Percentiles rank a stretch among this genome's conserved stretches.
phyloP scores from a whole-genome alignment of 1,140 invertebrate genomes.

The Zelostemma sp. region DNA sequence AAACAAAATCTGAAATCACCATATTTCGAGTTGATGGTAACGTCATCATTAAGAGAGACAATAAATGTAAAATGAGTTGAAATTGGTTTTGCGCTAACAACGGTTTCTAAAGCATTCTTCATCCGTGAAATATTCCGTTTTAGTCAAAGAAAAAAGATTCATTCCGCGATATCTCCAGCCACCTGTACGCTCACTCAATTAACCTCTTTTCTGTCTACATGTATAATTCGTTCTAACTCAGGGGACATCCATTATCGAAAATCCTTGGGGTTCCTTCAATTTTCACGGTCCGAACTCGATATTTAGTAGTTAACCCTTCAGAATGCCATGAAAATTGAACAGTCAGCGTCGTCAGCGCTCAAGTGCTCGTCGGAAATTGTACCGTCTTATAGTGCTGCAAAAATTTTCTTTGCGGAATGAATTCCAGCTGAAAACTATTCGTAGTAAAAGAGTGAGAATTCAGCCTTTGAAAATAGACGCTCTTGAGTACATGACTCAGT shows the following conservation, averaged over 20 bases:
- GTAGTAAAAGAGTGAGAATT: neutral
- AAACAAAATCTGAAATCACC: too few relatives aligned
- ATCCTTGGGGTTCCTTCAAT: constrained; percentile 16
- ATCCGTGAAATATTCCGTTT: neutral
- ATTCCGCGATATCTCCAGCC: constrained; percentile 20
- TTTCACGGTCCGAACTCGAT: constrained; percentile 18
- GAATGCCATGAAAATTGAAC: neutral
- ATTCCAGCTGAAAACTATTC: neutral
- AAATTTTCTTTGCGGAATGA: neutral
- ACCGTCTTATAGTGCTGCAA: too few relatives aligned
- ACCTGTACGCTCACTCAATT: constrained; percentile 29
- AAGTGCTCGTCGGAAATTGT: neutral
- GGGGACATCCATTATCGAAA: constrained; percentile 20
- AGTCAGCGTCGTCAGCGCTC: neutral
- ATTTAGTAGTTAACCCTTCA: constrained; percentile 13
- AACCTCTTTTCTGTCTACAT: constrained; percentile 31
- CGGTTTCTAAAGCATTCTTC: too few relatives aligned
- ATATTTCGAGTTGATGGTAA: too few relatives aligned
- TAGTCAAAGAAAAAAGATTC: constrained; percentile 16
- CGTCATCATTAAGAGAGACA: too few relatives aligned
- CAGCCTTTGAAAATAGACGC: neutral
- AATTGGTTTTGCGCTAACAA: too few relatives aligned
- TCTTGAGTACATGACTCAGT: neutral
- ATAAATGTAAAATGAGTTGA: too few relatives aligned
- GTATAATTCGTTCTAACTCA: constrained; percentile 12